Base-by-base conservation (phyloP, 2,113 vertebrate species). In the Kryptolebias marmoratus region DNA sequence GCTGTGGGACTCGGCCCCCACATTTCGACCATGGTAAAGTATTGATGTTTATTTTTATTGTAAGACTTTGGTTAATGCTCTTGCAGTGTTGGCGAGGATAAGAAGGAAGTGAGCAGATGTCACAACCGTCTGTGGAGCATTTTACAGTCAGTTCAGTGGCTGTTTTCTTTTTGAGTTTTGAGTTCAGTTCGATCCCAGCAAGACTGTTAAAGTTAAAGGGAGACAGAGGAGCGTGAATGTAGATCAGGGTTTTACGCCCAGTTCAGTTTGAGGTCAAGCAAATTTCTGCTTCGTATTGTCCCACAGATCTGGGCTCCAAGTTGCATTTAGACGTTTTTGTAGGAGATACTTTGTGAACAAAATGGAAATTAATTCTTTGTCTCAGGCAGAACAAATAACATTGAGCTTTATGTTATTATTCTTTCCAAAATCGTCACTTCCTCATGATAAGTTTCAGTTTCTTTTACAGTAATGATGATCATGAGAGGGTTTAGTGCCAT, bases 21-120 rank as follows among this genome's bases (percentile, higher is more conserved):
- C 67, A 75, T 62, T 28, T 69, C 71, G 39, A 90, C 66, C 44
- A 94, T 92, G 93, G 93, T 94, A 91, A 92, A 31, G 89, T 91
- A 85, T 22, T 11, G 32, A 1, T 28, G 69, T 81, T 60, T 16
- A 50, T 68, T 79, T 73, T 53, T 68, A 70, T 56, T 5, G 8
- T 73, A 16, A 36, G 36, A 22, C 39, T 77, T 67, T 56, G 3
- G 13, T 63, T 53, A 48, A 54, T 4, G 11, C 12, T 70, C 11
- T 57, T 58, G 18, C 11, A 50, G 47, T 27, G 66, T 57, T 60
- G 47, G 42, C 31, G 47, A 48, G 22, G 71, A 44, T 44, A 30
- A 57, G 52, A 58, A 73, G 81, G 79, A 89, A 88, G 81, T 80
- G 32, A 68, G 42, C 39, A 57, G 15, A 22, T 63, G 56, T 77